Evolutionary conservation across 2,113 vertebrate genomes (phyloP).

Genomic region (Saguinus midas): DNA sequence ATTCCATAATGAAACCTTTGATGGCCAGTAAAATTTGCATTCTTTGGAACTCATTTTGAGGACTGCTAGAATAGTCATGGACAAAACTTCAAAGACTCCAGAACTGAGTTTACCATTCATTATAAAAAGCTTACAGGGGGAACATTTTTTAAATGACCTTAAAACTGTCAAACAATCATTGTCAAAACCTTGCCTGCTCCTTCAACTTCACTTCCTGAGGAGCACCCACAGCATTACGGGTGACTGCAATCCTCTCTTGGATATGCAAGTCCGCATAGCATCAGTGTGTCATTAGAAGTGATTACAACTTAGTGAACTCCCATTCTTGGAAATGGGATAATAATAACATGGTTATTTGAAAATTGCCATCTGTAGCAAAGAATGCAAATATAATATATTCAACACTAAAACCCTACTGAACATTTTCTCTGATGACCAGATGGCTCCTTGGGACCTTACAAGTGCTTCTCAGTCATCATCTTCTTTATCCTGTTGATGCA

Average conservation of each 20-base stretch:
- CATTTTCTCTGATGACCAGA: not conserved
- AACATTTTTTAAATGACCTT: not conserved
- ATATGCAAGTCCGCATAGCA: not conserved
- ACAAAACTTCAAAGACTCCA: not conserved
- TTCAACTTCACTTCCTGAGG: not conserved
- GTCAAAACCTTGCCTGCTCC: not conserved
- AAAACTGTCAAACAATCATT: not conserved
- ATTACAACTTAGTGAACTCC: not conserved
- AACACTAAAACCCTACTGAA: not conserved
- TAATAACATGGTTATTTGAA: not conserved
- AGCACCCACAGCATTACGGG: not conserved
- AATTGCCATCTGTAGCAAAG: not conserved
- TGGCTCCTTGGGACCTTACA: not conserved
- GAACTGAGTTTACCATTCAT: conserved; percentile 1
- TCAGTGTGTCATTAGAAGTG: not conserved
- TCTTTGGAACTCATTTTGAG: not conserved
- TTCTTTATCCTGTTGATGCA: not conserved
- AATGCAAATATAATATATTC: not conserved
- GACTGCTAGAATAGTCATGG: not conserved
- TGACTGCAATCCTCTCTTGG: not conserved
- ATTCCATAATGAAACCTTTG: not conserved
- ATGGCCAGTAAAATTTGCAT: not conserved
- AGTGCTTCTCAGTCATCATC: not conserved
- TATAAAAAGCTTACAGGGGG: not conserved
- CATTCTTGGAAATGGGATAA: not conserved